phyloP scores from a whole-genome alignment of 1,140 invertebrate genomes.

The Onthophagus taurus region DNA sequence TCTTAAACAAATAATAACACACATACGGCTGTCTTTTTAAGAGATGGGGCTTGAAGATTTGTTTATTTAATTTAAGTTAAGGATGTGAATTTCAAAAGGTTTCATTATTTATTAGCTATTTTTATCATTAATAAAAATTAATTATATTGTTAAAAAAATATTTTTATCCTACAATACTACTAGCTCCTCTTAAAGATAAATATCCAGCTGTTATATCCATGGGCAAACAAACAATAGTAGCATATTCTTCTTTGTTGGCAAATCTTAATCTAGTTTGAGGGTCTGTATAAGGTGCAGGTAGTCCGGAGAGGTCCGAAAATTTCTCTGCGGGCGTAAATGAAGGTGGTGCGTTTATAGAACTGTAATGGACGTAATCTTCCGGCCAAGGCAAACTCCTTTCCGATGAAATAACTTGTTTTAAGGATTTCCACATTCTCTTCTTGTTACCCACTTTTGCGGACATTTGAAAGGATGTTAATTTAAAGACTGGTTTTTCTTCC shows the following conservation, averaged over 20 bases:
- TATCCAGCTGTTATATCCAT: constrained; percentile 87
- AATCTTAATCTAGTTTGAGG: constrained; percentile 82
- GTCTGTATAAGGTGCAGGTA: constrained; percentile 79
- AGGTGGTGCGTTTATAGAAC: constrained; percentile 79
- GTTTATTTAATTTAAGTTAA: too few species aligned
- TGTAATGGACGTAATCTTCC: constrained; percentile 58
- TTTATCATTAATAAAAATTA: constrained; percentile 4
- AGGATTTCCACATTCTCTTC: constrained; percentile 63
- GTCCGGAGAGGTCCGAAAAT: constrained; percentile 86
- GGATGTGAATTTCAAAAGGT: too few species aligned
- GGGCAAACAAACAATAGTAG: constrained; percentile 70
- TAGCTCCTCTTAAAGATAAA: constrained; percentile 73
- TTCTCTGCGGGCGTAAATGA: constrained; percentile 86
- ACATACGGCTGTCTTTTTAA: too few species aligned
- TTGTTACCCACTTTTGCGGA: constrained; percentile 44
- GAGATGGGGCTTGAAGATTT: too few species aligned
- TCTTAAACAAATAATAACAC: too few species aligned
- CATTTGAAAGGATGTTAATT: constrained; percentile 27
- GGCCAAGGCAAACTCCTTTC: constrained; percentile 63
- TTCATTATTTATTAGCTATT: too few species aligned
- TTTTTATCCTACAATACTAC: constrained; percentile 66
- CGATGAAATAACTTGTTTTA: constrained; percentile 68
- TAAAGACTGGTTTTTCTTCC: constrained; percentile 31
- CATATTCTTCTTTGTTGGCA: constrained; percentile 76
- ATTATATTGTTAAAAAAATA: background rate